Percentiles rank a stretch among this genome's conserved stretches.
These are phyloP conservation scores for Scytalopus superciliaris DNA, from an alignment of 2,113 vertebrate genomes.

Conservation along the genomic window DNA sequence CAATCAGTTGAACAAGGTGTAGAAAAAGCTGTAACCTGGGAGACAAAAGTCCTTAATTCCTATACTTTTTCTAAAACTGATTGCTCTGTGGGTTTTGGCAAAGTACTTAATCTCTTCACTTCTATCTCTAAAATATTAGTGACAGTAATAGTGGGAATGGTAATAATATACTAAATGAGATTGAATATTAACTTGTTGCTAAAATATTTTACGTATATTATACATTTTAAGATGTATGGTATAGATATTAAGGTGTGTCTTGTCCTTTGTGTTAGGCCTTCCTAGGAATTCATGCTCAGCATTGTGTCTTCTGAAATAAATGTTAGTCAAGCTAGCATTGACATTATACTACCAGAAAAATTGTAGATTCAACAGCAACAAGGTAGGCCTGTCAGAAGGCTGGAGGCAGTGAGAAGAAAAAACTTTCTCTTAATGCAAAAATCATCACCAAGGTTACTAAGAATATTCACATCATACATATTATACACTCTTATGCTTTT, in stretches of 20 bases:
- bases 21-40: background rate
- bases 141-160: background rate
- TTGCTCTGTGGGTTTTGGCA: background rate
- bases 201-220: background rate
- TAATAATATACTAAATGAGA: background rate
- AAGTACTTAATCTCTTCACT: background rate
- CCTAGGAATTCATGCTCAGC: background rate
- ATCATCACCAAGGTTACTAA: constrained; percentile 20
- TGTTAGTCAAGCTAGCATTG: background rate
- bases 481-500: background rate
- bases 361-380: background rate
- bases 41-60: background rate
- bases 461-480: background rate
- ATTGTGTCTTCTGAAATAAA: background rate
- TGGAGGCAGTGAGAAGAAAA: background rate
- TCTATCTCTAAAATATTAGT: background rate
- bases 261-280: background rate
- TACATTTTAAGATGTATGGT: background rate
- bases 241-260: background rate
- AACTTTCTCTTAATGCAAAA: background rate
- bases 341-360: background rate
- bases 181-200: background rate
- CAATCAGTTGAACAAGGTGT: background rate
- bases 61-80: background rate
- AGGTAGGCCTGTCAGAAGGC: background rate